Evolutionary conservation across 2,888 invertebrate species (phyloP).

Genomic region (Eilema caniola): DNA sequence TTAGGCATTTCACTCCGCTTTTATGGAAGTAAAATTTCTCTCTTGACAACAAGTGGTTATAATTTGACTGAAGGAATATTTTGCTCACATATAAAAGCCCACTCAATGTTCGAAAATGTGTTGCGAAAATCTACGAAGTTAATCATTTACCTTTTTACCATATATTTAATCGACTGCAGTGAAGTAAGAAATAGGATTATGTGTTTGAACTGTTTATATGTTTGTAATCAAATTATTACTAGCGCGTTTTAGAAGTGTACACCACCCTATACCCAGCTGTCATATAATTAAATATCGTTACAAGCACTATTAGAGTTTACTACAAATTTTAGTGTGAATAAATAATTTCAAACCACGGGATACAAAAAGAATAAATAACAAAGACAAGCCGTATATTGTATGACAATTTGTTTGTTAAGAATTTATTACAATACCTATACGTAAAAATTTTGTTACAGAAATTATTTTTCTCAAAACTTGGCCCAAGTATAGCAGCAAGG

Average conservation of each 20-base stretch:
- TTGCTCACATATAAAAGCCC: constrained; percentile 23
- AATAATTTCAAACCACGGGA: neutral
- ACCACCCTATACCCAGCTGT: neutral
- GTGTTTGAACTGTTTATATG: neutral
- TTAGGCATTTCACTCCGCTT: constrained; percentile 43
- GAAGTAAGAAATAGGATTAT: neutral
- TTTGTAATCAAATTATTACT: neutral
- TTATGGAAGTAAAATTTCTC: constrained; percentile 51
- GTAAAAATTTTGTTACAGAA: neutral
- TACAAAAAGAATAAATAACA: neutral
- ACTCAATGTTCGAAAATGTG: constrained; percentile 14
- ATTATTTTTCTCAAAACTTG: neutral
- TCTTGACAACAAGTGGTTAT: constrained; percentile 45
- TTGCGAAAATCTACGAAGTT: neutral
- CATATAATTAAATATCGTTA: neutral
- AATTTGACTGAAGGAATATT: constrained; percentile 46
- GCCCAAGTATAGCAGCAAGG: neutral
- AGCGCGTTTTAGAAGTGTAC: neutral
- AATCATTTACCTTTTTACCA: neutral
- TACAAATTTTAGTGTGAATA: neutral
- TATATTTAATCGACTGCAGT: neutral
- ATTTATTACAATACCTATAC: neutral
- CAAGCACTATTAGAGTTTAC: neutral
- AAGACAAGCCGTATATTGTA: no score
- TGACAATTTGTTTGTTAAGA: neutral